These are phyloP conservation scores for Sorex maritimensis DNA, from an alignment of 2,797 vertebrate species.

Conservation along the genomic window DNA sequence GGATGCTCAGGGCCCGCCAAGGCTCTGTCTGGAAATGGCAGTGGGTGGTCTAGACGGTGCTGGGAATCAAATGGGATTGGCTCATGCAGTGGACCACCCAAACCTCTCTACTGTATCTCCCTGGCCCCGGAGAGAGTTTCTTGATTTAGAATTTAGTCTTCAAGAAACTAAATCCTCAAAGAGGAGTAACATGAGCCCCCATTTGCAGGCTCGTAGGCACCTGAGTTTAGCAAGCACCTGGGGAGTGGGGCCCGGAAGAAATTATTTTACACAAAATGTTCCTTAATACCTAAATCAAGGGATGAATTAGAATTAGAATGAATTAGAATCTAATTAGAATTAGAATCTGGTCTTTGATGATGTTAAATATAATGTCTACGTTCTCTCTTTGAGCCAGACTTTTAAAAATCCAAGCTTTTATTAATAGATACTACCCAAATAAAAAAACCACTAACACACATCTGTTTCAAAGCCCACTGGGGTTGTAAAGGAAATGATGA, in stretches of 20 bases:
- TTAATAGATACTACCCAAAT: not conserved
- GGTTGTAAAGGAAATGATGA: conserved; percentile 60
- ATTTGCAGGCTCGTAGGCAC: conserved; percentile 79
- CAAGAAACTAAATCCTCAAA: conserved; percentile 78
- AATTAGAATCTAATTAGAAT: not conserved
- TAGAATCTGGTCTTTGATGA: not conserved
- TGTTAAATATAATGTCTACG: conserved; percentile 45
- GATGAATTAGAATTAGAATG: conserved; percentile 59
- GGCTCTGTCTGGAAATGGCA: too few relatives aligned
- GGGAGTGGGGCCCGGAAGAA: not conserved
- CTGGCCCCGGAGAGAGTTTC: conserved; percentile 73
- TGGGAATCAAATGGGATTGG: too few relatives aligned
- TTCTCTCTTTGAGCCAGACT: conserved; percentile 32
- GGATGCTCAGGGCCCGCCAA: conserved; percentile 80
- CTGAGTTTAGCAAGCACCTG: conserved; percentile 72
- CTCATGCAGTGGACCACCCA: too few relatives aligned
- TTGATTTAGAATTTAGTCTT: conserved; percentile 69
- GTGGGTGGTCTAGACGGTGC: too few relatives aligned
- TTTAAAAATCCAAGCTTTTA: conserved; percentile 62
- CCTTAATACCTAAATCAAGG: conserved; percentile 75
- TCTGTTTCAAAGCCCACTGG: conserved; percentile 46
- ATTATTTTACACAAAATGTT: conserved; percentile 78
- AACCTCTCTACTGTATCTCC: too few relatives aligned
- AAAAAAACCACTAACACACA: conserved; percentile 2
- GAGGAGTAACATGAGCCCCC: conserved; percentile 65